Evolutionary conservation across 2,797 vertebrate species (phyloP).

Genomic region (Babyrousa celebensis): DNA sequence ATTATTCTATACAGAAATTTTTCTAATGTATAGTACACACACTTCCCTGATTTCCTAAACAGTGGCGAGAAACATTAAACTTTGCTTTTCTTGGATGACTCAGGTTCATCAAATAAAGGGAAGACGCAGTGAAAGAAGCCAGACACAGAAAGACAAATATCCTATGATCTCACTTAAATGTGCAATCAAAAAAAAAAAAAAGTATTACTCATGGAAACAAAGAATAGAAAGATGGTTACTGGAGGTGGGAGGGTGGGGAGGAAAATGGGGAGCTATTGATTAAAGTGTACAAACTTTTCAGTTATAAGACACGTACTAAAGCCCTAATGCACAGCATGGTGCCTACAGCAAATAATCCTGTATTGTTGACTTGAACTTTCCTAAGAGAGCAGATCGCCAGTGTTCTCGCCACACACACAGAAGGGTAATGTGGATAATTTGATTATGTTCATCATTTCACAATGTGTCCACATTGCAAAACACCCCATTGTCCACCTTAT

Average conservation of each 20-base stretch:
- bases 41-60: conserved; percentile 15
- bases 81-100: background rate
- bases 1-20: conserved; percentile 55
- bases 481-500: background rate
- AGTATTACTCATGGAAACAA: background rate
- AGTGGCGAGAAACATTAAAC: background rate
- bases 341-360: background rate
- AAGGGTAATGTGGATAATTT: background rate
- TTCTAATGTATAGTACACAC: background rate
- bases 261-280: background rate
- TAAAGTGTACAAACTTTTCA: background rate
- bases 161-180: background rate
- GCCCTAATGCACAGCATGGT: background rate
- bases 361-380: background rate
- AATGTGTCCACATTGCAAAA: background rate
- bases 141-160: conserved; percentile 16
- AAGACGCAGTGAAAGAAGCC: conserved; percentile 46
- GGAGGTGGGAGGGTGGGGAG: background rate
- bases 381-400: background rate
- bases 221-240: background rate
- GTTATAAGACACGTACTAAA: background rate
- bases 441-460: background rate
- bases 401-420: background rate
- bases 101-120: background rate
- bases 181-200: conserved; percentile 2